Conservation (phyloP, 2,888 invertebrate species). For the Spatulosminthurus flaviceps region DNA sequence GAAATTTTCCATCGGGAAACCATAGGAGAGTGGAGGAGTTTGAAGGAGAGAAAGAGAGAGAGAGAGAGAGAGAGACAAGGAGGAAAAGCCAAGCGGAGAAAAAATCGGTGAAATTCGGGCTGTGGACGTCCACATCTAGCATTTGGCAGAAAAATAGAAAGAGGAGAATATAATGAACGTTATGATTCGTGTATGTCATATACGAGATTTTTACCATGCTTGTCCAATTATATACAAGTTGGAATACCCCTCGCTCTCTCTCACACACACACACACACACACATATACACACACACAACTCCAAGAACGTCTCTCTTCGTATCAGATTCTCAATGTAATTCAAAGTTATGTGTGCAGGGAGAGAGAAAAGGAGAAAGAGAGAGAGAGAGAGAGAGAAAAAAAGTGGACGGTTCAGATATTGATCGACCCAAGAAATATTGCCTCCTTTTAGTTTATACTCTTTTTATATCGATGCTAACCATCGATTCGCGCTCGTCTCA, state of each 20-base stretch:
- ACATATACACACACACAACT: slow-evolving; percentile 17
- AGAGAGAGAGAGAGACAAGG: slow-evolving; percentile 33
- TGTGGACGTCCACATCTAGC: slow-evolving; percentile 24
- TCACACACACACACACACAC: too few species aligned
- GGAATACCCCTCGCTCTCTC: not conserved
- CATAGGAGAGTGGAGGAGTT: slow-evolving; percentile 11
- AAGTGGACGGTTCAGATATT: slow-evolving; percentile 62
- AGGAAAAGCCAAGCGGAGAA: slow-evolving; percentile 44
- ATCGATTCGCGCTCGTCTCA: slow-evolving; percentile 22
- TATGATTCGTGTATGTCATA: slow-evolving; percentile 36
- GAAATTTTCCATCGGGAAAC: slow-evolving; percentile 4
- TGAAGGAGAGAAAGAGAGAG: slow-evolving; percentile 35
- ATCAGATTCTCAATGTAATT: slow-evolving; percentile 60
- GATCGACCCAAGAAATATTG: slow-evolving; percentile 62
- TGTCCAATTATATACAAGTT: slow-evolving; percentile 57
- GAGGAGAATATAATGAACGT: slow-evolving; percentile 49
- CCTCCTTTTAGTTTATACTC: slow-evolving; percentile 52
- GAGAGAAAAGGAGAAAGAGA: slow-evolving; percentile 39
- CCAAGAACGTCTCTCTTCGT: slow-evolving; percentile 44
- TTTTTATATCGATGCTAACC: slow-evolving; percentile 30
- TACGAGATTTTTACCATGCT: slow-evolving; percentile 48
- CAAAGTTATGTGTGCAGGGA: slow-evolving; percentile 59
- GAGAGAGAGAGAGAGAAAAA: too few species aligned
- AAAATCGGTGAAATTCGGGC: slow-evolving; percentile 42
- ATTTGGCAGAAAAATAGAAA: slow-evolving; percentile 40